Conservation (phyloP, 1,140 invertebrate genomes). For the Diplogasteroides magnus region DNA sequence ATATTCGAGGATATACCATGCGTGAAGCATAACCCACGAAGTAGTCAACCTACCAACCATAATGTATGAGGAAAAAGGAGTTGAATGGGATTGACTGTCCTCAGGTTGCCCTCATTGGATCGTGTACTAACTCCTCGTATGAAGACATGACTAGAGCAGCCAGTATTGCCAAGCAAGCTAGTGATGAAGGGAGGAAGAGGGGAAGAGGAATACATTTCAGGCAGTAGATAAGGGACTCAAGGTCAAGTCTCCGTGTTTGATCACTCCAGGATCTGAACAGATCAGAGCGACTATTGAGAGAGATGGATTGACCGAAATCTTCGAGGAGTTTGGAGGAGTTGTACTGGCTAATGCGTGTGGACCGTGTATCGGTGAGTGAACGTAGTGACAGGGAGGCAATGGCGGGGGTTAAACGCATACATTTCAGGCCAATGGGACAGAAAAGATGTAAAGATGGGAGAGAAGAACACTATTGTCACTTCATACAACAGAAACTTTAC, state of each 20-base stretch:
- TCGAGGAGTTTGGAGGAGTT: conserved; percentile 72
- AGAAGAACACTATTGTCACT: conserved; percentile 98
- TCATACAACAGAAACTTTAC: conserved; percentile 99
- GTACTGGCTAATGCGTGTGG: conserved; percentile 97
- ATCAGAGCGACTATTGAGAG: conserved; percentile 96
- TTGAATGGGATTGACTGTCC: not conserved
- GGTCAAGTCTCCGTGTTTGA: conserved; percentile 88
- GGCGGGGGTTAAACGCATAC: not conserved
- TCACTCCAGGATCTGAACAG: conserved; percentile 96
- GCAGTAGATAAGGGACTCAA: conserved; percentile 87
- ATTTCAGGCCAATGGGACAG: conserved; percentile 82
- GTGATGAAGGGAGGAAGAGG: not conserved
- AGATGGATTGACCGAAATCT: conserved; percentile 79
- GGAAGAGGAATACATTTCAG: conserved; percentile 22
- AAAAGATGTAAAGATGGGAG: conserved; percentile 93
- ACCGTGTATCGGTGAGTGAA: conserved; percentile 77
- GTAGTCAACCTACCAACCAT: too few relatives aligned
- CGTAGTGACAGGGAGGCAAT: too few relatives aligned
- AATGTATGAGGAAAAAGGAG: not conserved
- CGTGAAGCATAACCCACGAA: too few relatives aligned
- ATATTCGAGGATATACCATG: too few relatives aligned
- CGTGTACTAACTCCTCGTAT: conserved; percentile 98
- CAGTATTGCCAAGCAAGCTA: conserved; percentile 79
- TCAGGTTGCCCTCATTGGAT: conserved; percentile 75
- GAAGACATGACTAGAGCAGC: conserved; percentile 98